phyloP scores from a whole-genome alignment of 1,140 invertebrate genomes.

The Proales similis region DNA sequence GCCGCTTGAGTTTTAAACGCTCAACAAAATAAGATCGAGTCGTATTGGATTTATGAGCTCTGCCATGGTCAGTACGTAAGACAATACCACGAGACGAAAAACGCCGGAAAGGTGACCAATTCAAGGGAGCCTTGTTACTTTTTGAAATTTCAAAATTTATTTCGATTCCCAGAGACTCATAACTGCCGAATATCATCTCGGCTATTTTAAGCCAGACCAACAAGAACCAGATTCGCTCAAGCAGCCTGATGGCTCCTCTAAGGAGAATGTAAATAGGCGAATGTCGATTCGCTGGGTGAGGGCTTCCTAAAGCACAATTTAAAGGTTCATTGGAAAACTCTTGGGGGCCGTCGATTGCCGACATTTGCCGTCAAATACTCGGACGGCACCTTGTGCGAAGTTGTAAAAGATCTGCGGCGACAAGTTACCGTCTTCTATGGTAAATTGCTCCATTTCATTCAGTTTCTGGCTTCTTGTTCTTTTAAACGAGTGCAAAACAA shows the following conservation, averaged over 20 bases:
- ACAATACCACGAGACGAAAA: conserved; percentile 70
- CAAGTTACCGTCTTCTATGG: conserved; percentile 34
- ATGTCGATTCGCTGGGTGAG: no score
- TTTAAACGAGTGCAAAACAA: neutral
- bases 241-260: conserved; percentile 7
- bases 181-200: conserved; percentile 21
- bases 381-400: conserved; percentile 36
- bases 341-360: conserved; percentile 17
- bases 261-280: no score
- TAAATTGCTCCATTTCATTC: neutral
- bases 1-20: neutral
- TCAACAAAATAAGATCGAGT: conserved; percentile 62
- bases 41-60: conserved; percentile 93
- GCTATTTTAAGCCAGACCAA: conserved; percentile 18
- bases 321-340: conserved; percentile 23
- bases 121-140: neutral
- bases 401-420: conserved; percentile 12
- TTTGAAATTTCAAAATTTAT: neutral
- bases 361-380: conserved; percentile 26
- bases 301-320: conserved; percentile 4
- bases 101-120: conserved; percentile 22
- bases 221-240: conserved; percentile 33
- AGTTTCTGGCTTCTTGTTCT: neutral
- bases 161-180: neutral
- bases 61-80: conserved; percentile 81